Base-by-base conservation (phyloP, 2,797 vertebrate species). In the Danio kyathit region DNA sequence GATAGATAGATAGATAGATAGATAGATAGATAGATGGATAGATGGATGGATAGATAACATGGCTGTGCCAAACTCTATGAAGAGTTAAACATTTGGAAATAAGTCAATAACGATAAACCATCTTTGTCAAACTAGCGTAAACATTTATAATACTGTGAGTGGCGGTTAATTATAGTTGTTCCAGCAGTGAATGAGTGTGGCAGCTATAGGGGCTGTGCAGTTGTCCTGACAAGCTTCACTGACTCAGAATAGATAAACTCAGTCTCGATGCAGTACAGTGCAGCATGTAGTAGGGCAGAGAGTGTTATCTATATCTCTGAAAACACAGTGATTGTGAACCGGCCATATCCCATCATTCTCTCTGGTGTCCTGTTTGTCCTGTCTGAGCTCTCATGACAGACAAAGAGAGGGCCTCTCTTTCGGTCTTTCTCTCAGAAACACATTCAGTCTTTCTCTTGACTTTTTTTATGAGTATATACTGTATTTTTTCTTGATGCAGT, bases 391-490 rank as follows among this genome's bases (percentile, higher is more conserved):
- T 74, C 64, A 76, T 71, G 80, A 84, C 74, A 65, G 69, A 82
- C 83, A 77, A 79, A 85, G 51, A 86, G n/a, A 13, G 17, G 46
- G 75, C 21, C 78, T 83, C 59, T 80, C 51, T 74, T 51, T 48
- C 40, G 75, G 48, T 46, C 46, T 79, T 40, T 82, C 11, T 78
- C 77, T 52, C 51, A 49, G 14, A 54, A 8, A 76, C 64, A 71
- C 9, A 67, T 14, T 60, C 7, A 51, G 16, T 43, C 59, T 75
- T 44, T 69, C 64, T 70, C 21, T 29, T 72, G 54, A 38, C 10
- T 8, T 63, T 29, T 8, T 56, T 69, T 0, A 16, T 82, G 76
- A 91, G 88, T 92, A 89, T 87, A 87, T 88, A n/a, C n/a, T n/a
- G n/a, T n/a, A 88, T 7, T 40, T 52, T 87, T 78, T 83, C 71